Conservation (phyloP, 2,888 invertebrate species). For the Julus scandinavius region DNA sequence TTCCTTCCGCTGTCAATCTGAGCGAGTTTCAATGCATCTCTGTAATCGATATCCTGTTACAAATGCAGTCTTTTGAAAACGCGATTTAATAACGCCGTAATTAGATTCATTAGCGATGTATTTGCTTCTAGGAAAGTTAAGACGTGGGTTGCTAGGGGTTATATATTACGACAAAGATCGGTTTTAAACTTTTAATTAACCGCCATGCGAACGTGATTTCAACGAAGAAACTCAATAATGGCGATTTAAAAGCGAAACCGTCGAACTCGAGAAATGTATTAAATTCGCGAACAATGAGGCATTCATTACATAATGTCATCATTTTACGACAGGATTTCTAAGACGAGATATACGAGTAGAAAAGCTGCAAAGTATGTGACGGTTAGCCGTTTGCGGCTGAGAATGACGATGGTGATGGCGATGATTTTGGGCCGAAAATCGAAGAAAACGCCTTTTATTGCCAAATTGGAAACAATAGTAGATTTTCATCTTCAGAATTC, state of each 20-base stretch:
- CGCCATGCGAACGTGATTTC: background rate
- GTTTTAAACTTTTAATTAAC: background rate
- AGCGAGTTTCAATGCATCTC: background rate
- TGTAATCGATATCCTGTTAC: constrained; percentile 38
- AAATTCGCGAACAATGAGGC: background rate
- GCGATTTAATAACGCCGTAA: constrained; percentile 31
- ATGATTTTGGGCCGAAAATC: background rate
- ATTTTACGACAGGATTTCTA: background rate
- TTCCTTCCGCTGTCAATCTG: background rate
- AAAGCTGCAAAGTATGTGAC: background rate
- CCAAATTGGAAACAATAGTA: background rate
- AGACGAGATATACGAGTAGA: background rate
- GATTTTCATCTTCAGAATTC: background rate
- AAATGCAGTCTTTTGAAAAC: constrained; percentile 34
- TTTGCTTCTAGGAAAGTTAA: background rate
- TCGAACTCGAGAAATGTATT: background rate
- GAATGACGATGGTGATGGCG: background rate
- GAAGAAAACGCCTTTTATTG: background rate
- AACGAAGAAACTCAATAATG: background rate
- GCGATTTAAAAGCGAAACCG: background rate
- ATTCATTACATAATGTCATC: background rate
- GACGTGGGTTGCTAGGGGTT: background rate
- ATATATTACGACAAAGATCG: background rate
- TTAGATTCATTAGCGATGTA: constrained; percentile 40
- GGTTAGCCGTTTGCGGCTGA: background rate